Evolutionary conservation across 2,888 invertebrate species (phyloP).

Genomic region (Habrosyne pyritoides): DNA sequence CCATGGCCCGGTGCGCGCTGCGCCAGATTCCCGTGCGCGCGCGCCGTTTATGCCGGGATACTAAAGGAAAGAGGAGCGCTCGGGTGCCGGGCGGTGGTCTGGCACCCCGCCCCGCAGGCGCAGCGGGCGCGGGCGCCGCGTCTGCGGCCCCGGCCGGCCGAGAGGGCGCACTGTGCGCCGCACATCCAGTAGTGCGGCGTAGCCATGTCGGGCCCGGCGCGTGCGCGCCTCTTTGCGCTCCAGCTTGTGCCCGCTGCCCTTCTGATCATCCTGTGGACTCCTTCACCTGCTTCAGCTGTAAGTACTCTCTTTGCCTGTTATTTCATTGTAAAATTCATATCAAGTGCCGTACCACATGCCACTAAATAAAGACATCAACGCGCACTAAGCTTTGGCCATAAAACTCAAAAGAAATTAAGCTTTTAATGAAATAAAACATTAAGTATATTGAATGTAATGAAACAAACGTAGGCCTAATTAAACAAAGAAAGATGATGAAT

Average conservation of each 20-base stretch:
- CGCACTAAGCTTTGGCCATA: slow-evolving; percentile 15
- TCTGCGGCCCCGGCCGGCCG: slow-evolving; percentile 38
- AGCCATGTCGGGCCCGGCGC: slow-evolving; percentile 82
- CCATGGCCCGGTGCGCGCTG: slow-evolving; percentile 80
- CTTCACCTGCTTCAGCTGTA: slow-evolving; percentile 62
- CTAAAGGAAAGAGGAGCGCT: slow-evolving; percentile 75
- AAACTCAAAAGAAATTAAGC: neutral
- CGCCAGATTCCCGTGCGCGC: slow-evolving; percentile 81
- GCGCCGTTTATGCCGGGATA: slow-evolving; percentile 81
- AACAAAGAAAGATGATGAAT: neutral
- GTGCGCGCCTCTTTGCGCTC: slow-evolving; percentile 69
- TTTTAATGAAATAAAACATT: neutral
- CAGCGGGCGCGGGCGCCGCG: slow-evolving; percentile 45
- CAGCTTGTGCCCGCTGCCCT: slow-evolving; percentile 64
- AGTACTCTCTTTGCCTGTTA: slow-evolving; percentile 41
- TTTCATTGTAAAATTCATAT: slow-evolving; percentile 15
- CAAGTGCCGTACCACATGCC: slow-evolving; percentile 11
- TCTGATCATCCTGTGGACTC: slow-evolving; percentile 59
- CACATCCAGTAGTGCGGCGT: slow-evolving; percentile 78
- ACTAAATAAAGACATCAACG: slow-evolving; percentile 54
- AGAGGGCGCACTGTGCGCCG: slow-evolving; percentile 45
- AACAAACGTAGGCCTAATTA: too few species aligned
- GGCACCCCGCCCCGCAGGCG: slow-evolving; percentile 64
- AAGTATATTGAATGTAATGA: neutral
- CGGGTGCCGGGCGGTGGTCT: slow-evolving; percentile 53